phyloP scores from a whole-genome alignment of 2,797 vertebrate species.

The Gobionotothen gibberifrons region DNA sequence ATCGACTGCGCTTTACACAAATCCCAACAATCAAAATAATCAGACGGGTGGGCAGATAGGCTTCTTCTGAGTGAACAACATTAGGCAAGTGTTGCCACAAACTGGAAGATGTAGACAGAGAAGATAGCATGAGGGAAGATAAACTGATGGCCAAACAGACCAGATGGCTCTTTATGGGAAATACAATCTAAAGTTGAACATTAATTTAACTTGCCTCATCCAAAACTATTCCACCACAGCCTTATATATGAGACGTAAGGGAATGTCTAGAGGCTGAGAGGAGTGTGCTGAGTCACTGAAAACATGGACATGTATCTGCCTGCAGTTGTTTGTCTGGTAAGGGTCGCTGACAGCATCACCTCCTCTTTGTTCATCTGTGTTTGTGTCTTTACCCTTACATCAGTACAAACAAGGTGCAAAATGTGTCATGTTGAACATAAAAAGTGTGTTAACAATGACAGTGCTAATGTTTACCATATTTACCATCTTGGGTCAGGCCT shows the following conservation, averaged over 20 bases:
- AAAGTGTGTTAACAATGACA: neutral
- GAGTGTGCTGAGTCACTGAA: slow-evolving; percentile 15
- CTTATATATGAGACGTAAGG: neutral
- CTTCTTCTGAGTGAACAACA: slow-evolving; percentile 38
- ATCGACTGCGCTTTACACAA: slow-evolving; percentile 16
- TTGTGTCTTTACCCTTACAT: slow-evolving; percentile 19
- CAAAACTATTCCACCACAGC: neutral
- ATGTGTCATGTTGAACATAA: neutral
- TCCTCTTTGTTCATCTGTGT: slow-evolving; percentile 9
- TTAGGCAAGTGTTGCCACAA: slow-evolving; percentile 7
- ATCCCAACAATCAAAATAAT: slow-evolving; percentile 50
- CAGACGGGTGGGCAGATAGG: slow-evolving; percentile 18
- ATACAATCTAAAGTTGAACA: neutral
- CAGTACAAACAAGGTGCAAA: neutral
- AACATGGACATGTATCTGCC: neutral
- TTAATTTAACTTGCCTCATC: slow-evolving; percentile 19
- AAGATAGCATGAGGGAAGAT: slow-evolving; percentile 1
- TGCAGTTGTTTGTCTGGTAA: slow-evolving; percentile 13
- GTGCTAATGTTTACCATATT: too few relatives aligned
- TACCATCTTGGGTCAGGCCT: too few relatives aligned
- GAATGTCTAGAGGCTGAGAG: neutral
- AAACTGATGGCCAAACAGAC: slow-evolving; percentile 1
- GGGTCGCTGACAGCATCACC: slow-evolving; percentile 4
- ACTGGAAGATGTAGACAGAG: neutral
- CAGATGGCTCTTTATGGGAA: slow-evolving; percentile 2